phyloP scores from a whole-genome alignment of 2,888 invertebrate species.

The Dorcus hopei region DNA sequence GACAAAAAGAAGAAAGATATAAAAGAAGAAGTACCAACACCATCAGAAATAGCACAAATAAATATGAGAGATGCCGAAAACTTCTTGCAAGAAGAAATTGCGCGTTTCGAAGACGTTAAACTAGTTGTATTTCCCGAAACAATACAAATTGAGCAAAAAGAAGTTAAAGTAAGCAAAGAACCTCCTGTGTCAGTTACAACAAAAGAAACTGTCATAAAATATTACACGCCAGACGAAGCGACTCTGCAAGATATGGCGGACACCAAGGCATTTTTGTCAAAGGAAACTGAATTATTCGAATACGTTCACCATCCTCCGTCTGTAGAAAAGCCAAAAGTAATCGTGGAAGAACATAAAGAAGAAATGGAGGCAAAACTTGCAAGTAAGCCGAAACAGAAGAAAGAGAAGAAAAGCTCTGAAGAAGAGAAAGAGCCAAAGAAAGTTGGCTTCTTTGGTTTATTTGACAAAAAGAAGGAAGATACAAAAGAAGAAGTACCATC shows the following conservation, averaged over 20 bases:
- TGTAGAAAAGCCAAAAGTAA: too few relatives aligned
- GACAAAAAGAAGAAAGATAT: slow-evolving; percentile 20
- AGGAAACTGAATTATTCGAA: slow-evolving; percentile 29
- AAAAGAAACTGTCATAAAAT: not conserved
- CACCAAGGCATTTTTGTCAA: slow-evolving; percentile 31
- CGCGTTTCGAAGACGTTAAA: slow-evolving; percentile 23
- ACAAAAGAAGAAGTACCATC: not conserved
- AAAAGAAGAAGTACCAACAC: slow-evolving; percentile 3
- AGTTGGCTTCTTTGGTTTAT: slow-evolving; percentile 28
- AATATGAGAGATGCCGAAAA: not conserved
- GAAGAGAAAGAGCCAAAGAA: slow-evolving; percentile 19
- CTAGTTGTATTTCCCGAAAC: not conserved
- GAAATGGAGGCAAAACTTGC: not conserved
- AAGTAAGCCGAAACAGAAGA: not conserved
- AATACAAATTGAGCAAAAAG: slow-evolving; percentile 2
- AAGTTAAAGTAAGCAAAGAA: not conserved
- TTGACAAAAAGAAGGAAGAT: slow-evolving; percentile 22
- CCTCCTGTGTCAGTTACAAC: not conserved
- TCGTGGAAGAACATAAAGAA: not conserved
- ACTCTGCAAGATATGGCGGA: slow-evolving; percentile 25
- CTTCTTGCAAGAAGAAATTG: slow-evolving; percentile 27
- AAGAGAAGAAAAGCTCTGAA: not conserved
- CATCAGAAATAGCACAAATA: not conserved
- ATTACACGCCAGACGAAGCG: slow-evolving; percentile 6
- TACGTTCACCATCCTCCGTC: slow-evolving; percentile 21